Evolutionary conservation across 1,140 invertebrate species (phyloP).

Genomic region (Cyclina sinensis): DNA sequence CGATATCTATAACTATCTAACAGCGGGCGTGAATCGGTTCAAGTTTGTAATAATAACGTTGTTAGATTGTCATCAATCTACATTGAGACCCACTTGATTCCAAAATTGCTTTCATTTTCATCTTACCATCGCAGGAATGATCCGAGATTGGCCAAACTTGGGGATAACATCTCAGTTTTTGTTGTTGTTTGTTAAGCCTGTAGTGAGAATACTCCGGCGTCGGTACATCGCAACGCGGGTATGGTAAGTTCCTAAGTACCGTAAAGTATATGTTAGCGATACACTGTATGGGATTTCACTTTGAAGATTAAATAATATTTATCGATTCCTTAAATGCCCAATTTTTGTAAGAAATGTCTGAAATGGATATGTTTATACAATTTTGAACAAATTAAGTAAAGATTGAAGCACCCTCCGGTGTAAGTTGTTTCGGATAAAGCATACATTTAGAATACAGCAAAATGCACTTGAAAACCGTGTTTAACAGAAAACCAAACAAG

Average conservation of each 20-base stretch:
- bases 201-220: constrained; percentile 23
- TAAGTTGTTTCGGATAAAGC: constrained; percentile 40
- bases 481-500: background rate
- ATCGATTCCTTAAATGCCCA: constrained; percentile 51
- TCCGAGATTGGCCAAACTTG: constrained; percentile 58
- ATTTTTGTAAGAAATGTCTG: constrained; percentile 60
- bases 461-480: constrained; percentile 24
- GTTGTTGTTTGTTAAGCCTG: constrained; percentile 64
- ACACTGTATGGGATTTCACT: constrained; percentile 13
- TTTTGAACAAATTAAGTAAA: constrained; percentile 53
- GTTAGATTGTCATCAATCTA: constrained; percentile 62
- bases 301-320: constrained; percentile 67
- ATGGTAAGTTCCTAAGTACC: constrained; percentile 56
- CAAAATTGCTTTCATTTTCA: constrained; percentile 65
- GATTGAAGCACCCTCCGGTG: constrained; percentile 27
- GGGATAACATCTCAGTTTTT: constrained; percentile 65
- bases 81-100: constrained; percentile 49
- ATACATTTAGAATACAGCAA: constrained; percentile 32
- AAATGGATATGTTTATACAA: constrained; percentile 62
- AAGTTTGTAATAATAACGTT: constrained; percentile 63
- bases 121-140: constrained; percentile 59
- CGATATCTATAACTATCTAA: constrained; percentile 39
- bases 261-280: constrained; percentile 63
- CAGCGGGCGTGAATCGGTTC: constrained; percentile 67
- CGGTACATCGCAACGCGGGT: constrained; percentile 35